Evolutionary conservation across 1,140 invertebrate genomes (phyloP), one percentile per base, ranked within the genome.

Genomic region (Bombus haemorrhoidalis): DNA sequence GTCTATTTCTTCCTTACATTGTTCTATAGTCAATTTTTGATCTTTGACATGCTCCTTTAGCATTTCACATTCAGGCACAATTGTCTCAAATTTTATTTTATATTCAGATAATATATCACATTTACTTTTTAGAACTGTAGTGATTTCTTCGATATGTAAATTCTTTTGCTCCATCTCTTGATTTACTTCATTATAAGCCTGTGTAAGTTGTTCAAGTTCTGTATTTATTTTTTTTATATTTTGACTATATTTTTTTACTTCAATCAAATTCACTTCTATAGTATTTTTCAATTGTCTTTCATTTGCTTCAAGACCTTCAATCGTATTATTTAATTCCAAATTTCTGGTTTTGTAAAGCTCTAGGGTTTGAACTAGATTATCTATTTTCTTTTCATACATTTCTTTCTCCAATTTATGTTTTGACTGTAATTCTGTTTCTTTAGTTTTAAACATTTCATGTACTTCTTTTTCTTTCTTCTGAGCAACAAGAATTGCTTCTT

Each of bases 31-130:
- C 1, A 71, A 25, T 71, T 90, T 91, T 28, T 90, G 78, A 9
- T 92, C 91, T 1, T 69, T 41, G 5, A 91, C 37, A 66, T 95
- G 92, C 22, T 92, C 83, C 43, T 93, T 92, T 28, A 95, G 69
- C 25, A 78, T 34, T 22, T 95, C 90, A 43, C 92, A 93, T 41
- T 94, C 92, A 0, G 92, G 90, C n/a, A 80, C 79, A 22, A 93
- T 86, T 0, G 71, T 91, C 74, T 95, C 93, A 5, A 95, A 66
- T 71, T 93, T 92, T 0, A 88, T 91, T 81, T 93, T 93, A 64
- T 94, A 94, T 71, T 94, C 94, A 0, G 92, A 93, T 9, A 94
- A 71, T n/a, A 90, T 86, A 69, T 95, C 94, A 22, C 93, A 93
- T 64, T 94, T 94, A 8, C 78, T 81, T 81, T 95, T 95, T 22